These are phyloP conservation scores for Ellobius talpinus DNA, from an alignment of 2,113 vertebrate species.

Conservation along the genomic window DNA sequence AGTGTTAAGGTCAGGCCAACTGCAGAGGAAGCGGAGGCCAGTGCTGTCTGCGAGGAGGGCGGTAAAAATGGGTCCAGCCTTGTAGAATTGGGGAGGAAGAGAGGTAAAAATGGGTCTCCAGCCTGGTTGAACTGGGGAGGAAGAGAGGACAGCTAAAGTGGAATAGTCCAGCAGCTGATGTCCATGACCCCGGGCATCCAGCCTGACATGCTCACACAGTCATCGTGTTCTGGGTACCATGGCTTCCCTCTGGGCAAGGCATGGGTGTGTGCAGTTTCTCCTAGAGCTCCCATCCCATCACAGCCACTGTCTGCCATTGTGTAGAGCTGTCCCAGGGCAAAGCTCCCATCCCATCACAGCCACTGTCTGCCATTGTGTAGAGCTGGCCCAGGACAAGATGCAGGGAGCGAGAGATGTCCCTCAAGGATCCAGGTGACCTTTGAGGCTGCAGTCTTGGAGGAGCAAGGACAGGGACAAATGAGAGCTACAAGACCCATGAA, in stretches of 20 bases:
- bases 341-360: too few relatives aligned
- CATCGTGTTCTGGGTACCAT: accelerated
- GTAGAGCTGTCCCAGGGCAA: accelerated
- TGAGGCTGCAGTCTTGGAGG: accelerated
- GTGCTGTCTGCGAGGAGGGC: background rate
- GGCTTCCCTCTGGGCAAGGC: background rate
- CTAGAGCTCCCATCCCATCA: background rate
- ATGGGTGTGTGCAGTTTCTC: accelerated
- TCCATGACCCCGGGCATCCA: background rate
- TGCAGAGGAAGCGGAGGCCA: background rate
- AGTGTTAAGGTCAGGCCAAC: background rate
- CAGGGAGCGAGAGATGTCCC: accelerated
- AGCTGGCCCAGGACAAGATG: accelerated
- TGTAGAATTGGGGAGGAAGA: background rate
- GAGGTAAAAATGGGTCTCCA: accelerated
- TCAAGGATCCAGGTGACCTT: background rate
- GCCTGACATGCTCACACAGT: background rate
- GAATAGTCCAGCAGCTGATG: background rate
- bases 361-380: accelerated
- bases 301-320: accelerated
- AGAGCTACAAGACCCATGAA: background rate
- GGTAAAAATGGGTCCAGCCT: accelerated
- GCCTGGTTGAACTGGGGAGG: background rate
- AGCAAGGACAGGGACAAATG: background rate
- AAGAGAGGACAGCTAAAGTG: too few relatives aligned